phyloP scores from a whole-genome alignment of 2,113 vertebrate genomes.

The Phalacrocorax pelagicus region DNA sequence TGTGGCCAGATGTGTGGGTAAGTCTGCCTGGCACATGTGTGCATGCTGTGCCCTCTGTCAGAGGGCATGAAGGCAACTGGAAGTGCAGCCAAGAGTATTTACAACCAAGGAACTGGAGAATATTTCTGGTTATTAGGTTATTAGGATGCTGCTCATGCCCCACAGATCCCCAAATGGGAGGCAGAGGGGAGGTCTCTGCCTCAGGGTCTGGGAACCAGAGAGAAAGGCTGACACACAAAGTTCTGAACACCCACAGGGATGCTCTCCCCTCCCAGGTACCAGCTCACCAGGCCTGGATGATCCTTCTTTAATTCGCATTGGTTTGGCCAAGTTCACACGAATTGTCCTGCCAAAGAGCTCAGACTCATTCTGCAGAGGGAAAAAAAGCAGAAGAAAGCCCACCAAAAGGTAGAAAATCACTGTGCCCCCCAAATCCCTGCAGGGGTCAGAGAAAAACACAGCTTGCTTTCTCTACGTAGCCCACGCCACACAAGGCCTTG shows the following conservation, averaged over 20 bases:
- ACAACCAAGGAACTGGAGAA: background rate
- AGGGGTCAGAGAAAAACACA: background rate
- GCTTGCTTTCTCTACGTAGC: accelerated
- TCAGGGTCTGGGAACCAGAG: background rate
- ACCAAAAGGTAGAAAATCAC: background rate
- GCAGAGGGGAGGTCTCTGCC: background rate
- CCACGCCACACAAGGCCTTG: accelerated
- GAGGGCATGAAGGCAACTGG: background rate
- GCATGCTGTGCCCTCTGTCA: background rate
- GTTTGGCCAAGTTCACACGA: conserved; percentile 94
- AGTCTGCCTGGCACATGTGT: accelerated
- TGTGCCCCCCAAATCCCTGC: accelerated
- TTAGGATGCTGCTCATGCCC: background rate
- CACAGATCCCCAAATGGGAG: accelerated
- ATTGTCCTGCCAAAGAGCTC: conserved; percentile 96
- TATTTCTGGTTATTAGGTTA: background rate
- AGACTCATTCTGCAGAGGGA: conserved; percentile 88
- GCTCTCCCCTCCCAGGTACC: too few relatives aligned
- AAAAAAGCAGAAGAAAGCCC: background rate
- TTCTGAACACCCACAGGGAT: accelerated
- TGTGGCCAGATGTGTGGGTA: background rate
- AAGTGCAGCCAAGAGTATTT: background rate
- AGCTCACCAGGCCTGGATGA: conserved; percentile 91
- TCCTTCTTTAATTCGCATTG: conserved; percentile 96
- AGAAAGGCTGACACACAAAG: background rate